A percentile compares a stretch with the other conserved stretches of the same genome.
Conservation (phyloP, 2,113 vertebrate species). For the Bungarus multicinctus region DNA sequence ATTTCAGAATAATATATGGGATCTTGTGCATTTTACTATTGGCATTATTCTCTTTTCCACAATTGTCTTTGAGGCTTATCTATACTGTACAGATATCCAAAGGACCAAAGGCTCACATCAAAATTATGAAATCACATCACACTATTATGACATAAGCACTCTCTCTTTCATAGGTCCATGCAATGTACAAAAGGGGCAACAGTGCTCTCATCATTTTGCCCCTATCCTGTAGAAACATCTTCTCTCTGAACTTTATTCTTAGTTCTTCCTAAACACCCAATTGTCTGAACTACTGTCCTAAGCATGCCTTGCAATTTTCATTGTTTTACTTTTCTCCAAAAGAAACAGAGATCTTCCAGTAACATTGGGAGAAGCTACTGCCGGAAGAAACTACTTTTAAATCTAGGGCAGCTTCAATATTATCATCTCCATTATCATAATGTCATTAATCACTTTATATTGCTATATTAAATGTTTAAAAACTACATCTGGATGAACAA, state of each 20-base stretch:
- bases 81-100: background rate
- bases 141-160: background rate
- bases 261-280: background rate
- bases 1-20: background rate
- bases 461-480: constrained; percentile 5
- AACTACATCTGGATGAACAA: background rate
- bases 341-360: background rate
- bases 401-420: background rate
- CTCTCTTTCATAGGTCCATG: background rate
- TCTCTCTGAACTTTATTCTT: background rate
- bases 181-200: background rate
- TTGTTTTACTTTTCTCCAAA: background rate
- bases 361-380: background rate
- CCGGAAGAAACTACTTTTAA: background rate
- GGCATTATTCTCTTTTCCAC: background rate
- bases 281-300: background rate
- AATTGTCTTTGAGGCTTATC: background rate
- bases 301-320: background rate
- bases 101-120: background rate
- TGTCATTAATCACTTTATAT: background rate
- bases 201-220: background rate
- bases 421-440: background rate
- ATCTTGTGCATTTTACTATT: no score
- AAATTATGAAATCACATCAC: background rate
- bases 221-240: background rate